phyloP scores from a whole-genome alignment of 2,797 vertebrate species.

The Sciaenops ocellatus region DNA sequence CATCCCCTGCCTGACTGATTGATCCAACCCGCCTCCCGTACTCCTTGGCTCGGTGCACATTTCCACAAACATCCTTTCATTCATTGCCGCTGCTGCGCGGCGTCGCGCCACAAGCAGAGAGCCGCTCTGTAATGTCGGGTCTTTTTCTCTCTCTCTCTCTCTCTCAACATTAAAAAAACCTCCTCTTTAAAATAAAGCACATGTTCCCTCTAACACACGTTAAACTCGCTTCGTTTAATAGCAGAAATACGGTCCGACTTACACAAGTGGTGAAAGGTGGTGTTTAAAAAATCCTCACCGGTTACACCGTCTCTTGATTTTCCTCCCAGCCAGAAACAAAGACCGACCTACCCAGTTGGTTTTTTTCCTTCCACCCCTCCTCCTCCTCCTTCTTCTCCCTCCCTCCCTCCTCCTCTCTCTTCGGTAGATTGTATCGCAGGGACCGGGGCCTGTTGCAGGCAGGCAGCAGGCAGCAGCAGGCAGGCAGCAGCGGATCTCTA shows the following conservation, averaged over 20 bases:
- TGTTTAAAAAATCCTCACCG: conserved; percentile 71
- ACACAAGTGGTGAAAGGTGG: conserved; percentile 69
- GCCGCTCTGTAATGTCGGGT: conserved; percentile 69
- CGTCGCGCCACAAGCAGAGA: conserved; percentile 67
- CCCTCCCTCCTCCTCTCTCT: conserved; percentile 39
- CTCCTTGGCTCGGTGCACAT: conserved; percentile 66
- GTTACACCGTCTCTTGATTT: conserved; percentile 77
- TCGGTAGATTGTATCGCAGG: conserved; percentile 72
- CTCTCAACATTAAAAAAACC: conserved; percentile 5
- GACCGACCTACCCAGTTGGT: conserved; percentile 81
- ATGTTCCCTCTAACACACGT: not conserved
- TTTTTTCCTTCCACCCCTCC: conserved; percentile 72
- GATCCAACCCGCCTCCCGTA: conserved; percentile 85
- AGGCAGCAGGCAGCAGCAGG: too few relatives aligned
- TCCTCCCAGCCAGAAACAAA: conserved; percentile 87
- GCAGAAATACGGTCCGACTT: conserved; percentile 35
- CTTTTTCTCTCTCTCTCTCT: conserved; percentile 32
- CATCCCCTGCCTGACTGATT: conserved; percentile 56
- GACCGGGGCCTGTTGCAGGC: conserved; percentile 38
- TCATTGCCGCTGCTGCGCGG: conserved; percentile 78
- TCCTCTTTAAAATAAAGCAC: not conserved
- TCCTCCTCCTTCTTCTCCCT: too few relatives aligned
- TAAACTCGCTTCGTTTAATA: not conserved
- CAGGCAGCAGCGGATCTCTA: too few relatives aligned
- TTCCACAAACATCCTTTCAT: conserved; percentile 82